Evolutionary conservation across 2,797 vertebrate species (phyloP).

Genomic region (Sebastes itinus): DNA sequence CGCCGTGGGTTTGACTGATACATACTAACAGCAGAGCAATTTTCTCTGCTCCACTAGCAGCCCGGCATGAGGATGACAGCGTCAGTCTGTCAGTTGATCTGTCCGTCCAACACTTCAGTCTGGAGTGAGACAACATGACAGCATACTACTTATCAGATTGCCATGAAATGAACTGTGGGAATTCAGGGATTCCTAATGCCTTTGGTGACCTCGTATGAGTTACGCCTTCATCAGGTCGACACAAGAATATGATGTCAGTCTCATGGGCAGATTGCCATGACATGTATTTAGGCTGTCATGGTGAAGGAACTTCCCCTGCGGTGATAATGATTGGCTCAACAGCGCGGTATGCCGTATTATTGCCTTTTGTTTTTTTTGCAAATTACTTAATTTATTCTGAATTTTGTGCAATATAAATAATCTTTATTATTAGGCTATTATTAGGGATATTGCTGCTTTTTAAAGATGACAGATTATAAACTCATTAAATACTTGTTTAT

Average conservation of each 20-base stretch:
- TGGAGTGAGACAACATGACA: neutral
- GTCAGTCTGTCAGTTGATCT: slow-evolving; percentile 11
- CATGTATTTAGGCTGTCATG: too few relatives aligned
- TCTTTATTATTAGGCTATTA: too few relatives aligned
- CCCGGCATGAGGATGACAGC: neutral
- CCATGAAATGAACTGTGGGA: neutral
- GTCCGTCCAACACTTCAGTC: slow-evolving; percentile 5
- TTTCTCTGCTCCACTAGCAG: slow-evolving; percentile 18
- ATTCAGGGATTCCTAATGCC: neutral
- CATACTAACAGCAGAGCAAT: slow-evolving; percentile 20
- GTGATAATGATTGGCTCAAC: too few relatives aligned
- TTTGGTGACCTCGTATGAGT: neutral
- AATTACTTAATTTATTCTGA: too few relatives aligned
- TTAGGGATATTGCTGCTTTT: too few relatives aligned
- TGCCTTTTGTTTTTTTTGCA: too few relatives aligned
- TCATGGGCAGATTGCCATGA: neutral
- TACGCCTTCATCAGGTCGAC: neutral
- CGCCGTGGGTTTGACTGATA: slow-evolving; percentile 25
- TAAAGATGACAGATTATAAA: too few relatives aligned
- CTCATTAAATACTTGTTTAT: too few relatives aligned
- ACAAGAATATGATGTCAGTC: neutral
- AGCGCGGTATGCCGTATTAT: too few relatives aligned
- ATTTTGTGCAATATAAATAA: too few relatives aligned
- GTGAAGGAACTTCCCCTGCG: too few relatives aligned
- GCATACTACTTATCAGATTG: neutral